These are phyloP conservation scores for Diabrotica virgifera DNA, from an alignment of 1,140 invertebrate species.

Conservation along the genomic window DNA sequence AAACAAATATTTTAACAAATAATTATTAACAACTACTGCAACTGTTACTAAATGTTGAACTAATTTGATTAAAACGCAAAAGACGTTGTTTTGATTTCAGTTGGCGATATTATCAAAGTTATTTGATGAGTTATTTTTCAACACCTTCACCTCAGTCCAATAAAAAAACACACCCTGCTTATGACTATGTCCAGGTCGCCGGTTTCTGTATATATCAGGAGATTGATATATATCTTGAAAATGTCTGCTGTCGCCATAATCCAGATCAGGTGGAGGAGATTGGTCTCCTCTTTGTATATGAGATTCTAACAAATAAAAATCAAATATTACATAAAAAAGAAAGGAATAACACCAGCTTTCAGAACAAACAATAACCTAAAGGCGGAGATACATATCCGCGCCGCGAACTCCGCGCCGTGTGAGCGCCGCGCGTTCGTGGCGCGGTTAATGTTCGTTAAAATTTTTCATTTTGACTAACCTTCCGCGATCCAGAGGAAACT, in stretches of 20 bases:
- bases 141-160: slow-evolving; percentile 19
- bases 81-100: background rate
- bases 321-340: too few relatives aligned
- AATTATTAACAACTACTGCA: too few relatives aligned
- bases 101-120: background rate
- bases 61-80: background rate
- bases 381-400: too few relatives aligned
- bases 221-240: slow-evolving; percentile 30
- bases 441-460: too few relatives aligned
- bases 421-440: too few relatives aligned
- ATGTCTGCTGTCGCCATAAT: slow-evolving; percentile 21
- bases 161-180: slow-evolving; percentile 29
- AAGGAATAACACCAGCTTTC: too few relatives aligned
- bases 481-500: too few relatives aligned
- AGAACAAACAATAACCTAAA: too few relatives aligned
- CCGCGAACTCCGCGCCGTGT: too few relatives aligned
- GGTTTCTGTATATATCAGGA: slow-evolving; percentile 26
- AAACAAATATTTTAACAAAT: too few relatives aligned
- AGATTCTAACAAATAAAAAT: slow-evolving; percentile 19
- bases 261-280: slow-evolving; percentile 36
- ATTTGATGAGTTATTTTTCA: slow-evolving; percentile 5
- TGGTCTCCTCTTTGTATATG: slow-evolving; percentile 38
- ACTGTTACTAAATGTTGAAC: background rate
- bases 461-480: too few relatives aligned
- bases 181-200: slow-evolving; percentile 14